Percentiles rank a stretch among this genome's conserved stretches.
These are phyloP conservation scores for Andrena bicolor DNA, from an alignment of 2,888 invertebrate genomes.

Conservation along the genomic window DNA sequence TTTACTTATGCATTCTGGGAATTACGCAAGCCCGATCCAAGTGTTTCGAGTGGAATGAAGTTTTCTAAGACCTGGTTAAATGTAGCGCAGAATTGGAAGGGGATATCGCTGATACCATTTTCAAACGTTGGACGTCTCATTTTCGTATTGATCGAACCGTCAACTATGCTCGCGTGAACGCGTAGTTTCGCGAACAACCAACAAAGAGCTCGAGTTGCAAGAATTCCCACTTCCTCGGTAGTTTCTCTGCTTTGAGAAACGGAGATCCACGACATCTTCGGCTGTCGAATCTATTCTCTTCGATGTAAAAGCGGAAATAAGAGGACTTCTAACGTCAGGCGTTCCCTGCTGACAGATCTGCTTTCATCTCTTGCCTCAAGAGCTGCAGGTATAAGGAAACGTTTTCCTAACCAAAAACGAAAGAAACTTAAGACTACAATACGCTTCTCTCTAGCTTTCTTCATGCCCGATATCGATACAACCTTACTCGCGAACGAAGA, in stretches of 20 bases:
- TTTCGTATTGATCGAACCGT: conserved; percentile 40
- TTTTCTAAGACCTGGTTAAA: conserved; percentile 29
- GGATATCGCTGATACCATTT: not conserved
- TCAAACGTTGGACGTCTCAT: conserved; percentile 43
- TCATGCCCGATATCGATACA: not conserved
- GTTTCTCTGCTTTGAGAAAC: conserved; percentile 26
- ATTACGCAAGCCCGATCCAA: conserved; percentile 6
- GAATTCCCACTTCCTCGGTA: conserved; percentile 27
- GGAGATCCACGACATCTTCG: conserved; percentile 33
- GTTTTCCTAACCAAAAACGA: not conserved
- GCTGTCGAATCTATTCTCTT: conserved; percentile 18
- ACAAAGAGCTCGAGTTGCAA: conserved; percentile 38
- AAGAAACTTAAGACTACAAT: not conserved
- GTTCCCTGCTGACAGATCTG: not conserved
- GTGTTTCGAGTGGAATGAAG: conserved; percentile 17
- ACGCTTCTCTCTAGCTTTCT: not conserved
- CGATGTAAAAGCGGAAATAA: conserved; percentile 41
- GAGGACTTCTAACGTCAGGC: conserved; percentile 22
- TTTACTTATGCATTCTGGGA: not conserved
- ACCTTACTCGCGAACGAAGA: too few species aligned
- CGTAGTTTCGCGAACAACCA: conserved; percentile 5
- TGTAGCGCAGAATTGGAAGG: not conserved
- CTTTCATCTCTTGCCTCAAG: conserved; percentile 4
- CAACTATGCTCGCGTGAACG: conserved; percentile 22
- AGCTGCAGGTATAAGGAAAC: not conserved